A percentile compares a stretch with the other conserved stretches of the same genome.
phyloP scores from a whole-genome alignment of 1,140 invertebrate genomes.

The Papilio dardanus region DNA sequence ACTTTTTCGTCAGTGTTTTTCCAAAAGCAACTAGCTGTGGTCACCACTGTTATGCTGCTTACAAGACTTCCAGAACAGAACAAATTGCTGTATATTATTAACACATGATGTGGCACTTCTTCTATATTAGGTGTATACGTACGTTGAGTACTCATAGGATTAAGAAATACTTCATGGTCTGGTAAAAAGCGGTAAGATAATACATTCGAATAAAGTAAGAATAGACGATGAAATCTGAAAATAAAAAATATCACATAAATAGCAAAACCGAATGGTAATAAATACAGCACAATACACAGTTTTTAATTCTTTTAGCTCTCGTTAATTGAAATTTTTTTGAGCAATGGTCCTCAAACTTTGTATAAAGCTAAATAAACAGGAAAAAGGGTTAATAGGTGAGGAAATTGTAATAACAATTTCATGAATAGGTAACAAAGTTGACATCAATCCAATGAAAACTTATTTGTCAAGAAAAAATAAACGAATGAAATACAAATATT shows the following conservation, averaged over 20 bases:
- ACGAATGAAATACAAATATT: neutral
- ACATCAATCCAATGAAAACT: neutral
- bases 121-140: conserved; percentile 18
- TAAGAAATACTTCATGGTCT: neutral
- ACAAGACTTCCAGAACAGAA: conserved; percentile 56
- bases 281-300: neutral
- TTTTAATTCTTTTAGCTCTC: neutral
- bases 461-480: neutral
- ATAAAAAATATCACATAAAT: neutral
- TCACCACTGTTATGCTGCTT: conserved; percentile 50
- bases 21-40: conserved; percentile 49
- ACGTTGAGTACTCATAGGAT: neutral
- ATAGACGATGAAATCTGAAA: conserved; percentile 33
- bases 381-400: no score
- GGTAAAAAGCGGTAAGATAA: conserved; percentile 3
- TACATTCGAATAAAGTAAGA: neutral
- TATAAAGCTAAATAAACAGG: no score
- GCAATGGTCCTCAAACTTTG: neutral
- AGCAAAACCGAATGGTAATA: neutral
- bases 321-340: neutral
- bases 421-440: no score
- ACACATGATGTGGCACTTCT: conserved; percentile 48
- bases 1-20: conserved; percentile 18
- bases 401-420: no score
- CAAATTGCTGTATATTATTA: conserved; percentile 49